A percentile compares a stretch with the other conserved stretches of the same genome.
Conservation (phyloP, 2,113 vertebrate genomes). For the Motacilla tschutschensis region DNA sequence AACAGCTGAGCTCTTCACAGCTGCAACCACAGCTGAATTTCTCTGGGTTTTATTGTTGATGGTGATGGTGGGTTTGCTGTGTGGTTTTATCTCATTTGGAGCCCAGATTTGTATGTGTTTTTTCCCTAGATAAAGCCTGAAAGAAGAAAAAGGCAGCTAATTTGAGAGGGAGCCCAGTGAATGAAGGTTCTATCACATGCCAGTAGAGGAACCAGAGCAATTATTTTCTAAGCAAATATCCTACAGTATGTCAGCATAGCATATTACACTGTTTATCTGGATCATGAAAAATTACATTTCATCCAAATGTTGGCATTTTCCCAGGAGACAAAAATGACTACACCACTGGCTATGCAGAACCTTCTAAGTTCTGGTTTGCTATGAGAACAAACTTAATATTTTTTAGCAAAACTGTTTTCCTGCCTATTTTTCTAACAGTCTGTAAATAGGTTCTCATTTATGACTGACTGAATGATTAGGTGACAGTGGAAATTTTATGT, state of each 20-base stretch:
- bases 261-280: not conserved
- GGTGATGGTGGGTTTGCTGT: not conserved
- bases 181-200: not conserved
- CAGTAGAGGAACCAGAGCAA: not conserved
- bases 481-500: not conserved
- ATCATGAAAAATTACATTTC: not conserved
- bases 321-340: not conserved
- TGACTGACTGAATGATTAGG: not conserved
- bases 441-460: not conserved
- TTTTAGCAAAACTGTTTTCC: not conserved
- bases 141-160: not conserved
- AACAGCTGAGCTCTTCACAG: not conserved
- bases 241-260: not conserved
- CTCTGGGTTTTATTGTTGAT: not conserved
- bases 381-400: not conserved
- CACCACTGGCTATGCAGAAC: not conserved
- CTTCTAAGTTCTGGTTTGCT: not conserved
- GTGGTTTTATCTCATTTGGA: not conserved
- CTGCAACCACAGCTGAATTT: not conserved
- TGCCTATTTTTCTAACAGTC: not conserved
- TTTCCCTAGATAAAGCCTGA: not conserved
- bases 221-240: not conserved
- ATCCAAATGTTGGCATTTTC: not conserved
- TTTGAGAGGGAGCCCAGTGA: not conserved
- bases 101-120: not conserved